Conservation (phyloP, 2,113 vertebrate species). For the Rutilus rutilus region DNA sequence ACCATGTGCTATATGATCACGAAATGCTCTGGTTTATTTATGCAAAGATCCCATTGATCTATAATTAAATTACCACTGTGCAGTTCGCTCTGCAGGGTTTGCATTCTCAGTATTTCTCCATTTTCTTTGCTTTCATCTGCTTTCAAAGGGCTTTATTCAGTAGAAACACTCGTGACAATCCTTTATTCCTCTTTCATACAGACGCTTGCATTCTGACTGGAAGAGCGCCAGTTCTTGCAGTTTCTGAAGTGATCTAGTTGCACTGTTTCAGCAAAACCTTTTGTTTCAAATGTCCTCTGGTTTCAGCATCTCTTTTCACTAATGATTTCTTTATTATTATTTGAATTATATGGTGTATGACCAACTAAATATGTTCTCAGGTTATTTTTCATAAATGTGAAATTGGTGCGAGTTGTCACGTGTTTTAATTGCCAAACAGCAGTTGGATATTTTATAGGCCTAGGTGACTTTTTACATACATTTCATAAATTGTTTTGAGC, state of each 20-base stretch:
- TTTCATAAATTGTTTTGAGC: no score
- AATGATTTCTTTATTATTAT: no score
- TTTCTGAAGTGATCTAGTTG: background rate
- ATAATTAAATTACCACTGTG: background rate
- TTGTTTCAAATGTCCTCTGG: background rate
- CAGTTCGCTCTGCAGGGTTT: background rate
- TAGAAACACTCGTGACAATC: conserved; percentile 64
- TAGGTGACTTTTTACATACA: no score
- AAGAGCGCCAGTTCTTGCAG: background rate
- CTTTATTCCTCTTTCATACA: conserved; percentile 55
- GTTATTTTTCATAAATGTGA: no score
- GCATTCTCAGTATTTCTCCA: conserved; percentile 30
- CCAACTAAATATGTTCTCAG: background rate
- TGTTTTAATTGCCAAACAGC: no score
- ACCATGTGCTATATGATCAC: conserved; percentile 8
- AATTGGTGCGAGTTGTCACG: no score
- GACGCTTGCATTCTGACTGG: background rate
- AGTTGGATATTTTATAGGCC: no score
- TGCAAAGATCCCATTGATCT: background rate
- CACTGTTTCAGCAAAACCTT: conserved; percentile 1
- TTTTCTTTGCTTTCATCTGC: conserved; percentile 51
- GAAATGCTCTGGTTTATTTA: background rate
- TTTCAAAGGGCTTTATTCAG: conserved; percentile 61
- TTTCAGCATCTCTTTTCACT: background rate
- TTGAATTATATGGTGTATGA: background rate